Conservation (phyloP, 2,113 vertebrate genomes). For the Rhinopomastus cyanomelas region DNA sequence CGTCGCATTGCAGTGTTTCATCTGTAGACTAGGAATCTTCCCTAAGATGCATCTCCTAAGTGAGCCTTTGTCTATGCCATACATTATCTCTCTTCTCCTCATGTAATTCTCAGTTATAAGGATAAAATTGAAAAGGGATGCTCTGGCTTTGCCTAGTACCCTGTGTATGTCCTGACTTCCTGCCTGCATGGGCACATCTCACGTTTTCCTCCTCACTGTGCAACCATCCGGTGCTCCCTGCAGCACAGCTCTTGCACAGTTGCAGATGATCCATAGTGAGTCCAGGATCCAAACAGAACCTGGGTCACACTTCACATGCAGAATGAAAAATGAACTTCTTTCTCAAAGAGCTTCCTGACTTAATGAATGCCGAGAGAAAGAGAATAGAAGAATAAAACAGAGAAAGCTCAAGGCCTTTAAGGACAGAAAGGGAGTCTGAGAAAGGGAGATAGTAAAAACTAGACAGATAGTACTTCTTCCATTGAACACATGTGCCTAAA, state of each 20-base stretch:
- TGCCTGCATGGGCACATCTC: not conserved
- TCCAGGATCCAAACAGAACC: not conserved
- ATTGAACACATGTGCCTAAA: constrained; percentile 9
- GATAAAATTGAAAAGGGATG: not conserved
- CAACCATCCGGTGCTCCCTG: not conserved
- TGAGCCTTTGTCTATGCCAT: not conserved
- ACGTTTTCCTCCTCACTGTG: not conserved
- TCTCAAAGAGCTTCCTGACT: not conserved
- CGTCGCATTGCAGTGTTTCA: not conserved
- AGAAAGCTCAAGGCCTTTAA: constrained; percentile 24
- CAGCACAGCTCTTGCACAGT: not conserved
- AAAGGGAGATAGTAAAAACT: constrained; percentile 19
- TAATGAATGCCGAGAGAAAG: not conserved
- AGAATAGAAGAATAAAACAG: not conserved
- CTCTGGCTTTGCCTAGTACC: not conserved
- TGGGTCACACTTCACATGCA: not conserved
- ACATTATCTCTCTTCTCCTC: not conserved
- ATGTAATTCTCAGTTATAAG: not conserved
- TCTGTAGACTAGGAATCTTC: not conserved
- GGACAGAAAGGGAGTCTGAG: constrained; percentile 22
- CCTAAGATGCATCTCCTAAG: not conserved
- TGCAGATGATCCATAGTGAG: not conserved
- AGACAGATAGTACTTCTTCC: constrained; percentile 1
- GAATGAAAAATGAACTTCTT: not conserved
- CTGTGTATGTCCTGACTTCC: not conserved